phyloP scores from a whole-genome alignment of 2,113 vertebrate genomes.

The Baryphthengus martii region DNA sequence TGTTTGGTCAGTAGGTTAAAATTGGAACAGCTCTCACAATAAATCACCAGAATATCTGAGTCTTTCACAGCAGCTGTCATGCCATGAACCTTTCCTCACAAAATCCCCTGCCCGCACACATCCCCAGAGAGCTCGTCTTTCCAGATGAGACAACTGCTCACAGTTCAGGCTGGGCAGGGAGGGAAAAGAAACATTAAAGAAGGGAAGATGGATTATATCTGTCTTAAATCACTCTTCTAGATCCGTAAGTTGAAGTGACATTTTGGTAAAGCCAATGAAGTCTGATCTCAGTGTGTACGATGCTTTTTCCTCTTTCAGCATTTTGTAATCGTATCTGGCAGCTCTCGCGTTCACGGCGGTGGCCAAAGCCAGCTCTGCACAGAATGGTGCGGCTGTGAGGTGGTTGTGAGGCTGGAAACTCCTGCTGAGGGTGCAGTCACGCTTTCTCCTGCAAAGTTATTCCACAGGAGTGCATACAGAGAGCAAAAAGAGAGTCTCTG shows the following conservation, averaged over 20 bases:
- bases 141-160: neutral
- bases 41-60: neutral
- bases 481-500: neutral
- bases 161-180: neutral
- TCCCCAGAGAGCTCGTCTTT: neutral
- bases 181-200: neutral
- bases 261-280: neutral
- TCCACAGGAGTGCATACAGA: neutral
- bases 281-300: neutral
- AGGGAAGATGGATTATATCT: neutral
- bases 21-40: neutral
- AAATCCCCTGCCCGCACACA: neutral
- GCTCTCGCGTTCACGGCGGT: rapidly evolving
- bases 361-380: neutral
- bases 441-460: neutral
- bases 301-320: neutral
- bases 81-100: neutral
- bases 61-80: neutral
- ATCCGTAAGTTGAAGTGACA: neutral
- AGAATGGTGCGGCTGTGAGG: neutral
- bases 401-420: rapidly evolving
- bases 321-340: neutral
- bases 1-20: neutral
- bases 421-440: neutral
- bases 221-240: neutral